Percentiles rank a stretch among this genome's conserved stretches.
Evolutionary conservation across 2,113 vertebrate genomes (phyloP).

Genomic region (Zosterops japonicus): DNA sequence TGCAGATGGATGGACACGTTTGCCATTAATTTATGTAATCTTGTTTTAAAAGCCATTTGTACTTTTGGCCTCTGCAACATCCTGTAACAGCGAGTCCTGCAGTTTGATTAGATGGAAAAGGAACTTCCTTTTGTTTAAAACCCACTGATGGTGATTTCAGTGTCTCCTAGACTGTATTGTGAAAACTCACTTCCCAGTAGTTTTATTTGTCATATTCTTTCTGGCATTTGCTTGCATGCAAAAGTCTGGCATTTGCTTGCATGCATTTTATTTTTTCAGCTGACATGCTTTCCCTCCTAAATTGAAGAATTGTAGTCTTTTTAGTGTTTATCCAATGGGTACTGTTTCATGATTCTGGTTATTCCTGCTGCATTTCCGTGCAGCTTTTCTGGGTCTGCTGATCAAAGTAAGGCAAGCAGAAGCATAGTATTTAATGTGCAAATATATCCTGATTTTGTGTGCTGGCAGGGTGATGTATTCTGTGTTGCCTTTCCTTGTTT

Average conservation of each 20-base stretch:
- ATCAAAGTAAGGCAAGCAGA: not conserved
- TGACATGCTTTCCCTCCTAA: not conserved
- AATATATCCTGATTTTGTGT: not conserved
- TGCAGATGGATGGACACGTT: not conserved
- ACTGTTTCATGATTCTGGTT: not conserved
- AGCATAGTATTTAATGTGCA: not conserved
- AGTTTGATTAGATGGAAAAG: conserved; percentile 54
- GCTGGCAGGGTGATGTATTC: not conserved
- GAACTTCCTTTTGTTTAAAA: conserved; percentile 64
- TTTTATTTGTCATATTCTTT: not conserved
- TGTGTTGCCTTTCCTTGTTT: not conserved
- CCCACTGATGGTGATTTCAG: not conserved
- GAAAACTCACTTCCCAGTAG: not conserved
- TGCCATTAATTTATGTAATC: conserved; percentile 42
- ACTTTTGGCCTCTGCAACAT: conserved; percentile 56
- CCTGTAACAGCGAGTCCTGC: conserved; percentile 21
- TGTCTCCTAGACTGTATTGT: not conserved
- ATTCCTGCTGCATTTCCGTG: not conserved
- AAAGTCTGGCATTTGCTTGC: not conserved
- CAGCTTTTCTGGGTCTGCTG: not conserved
- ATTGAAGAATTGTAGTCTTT: not conserved
- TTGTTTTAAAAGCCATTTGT: conserved; percentile 59
- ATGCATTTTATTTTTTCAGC: not conserved
- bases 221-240: not conserved
- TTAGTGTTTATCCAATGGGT: not conserved